Evolutionary conservation across 1,140 invertebrate genomes (phyloP).

Genomic region (Meteorus sp.): DNA sequence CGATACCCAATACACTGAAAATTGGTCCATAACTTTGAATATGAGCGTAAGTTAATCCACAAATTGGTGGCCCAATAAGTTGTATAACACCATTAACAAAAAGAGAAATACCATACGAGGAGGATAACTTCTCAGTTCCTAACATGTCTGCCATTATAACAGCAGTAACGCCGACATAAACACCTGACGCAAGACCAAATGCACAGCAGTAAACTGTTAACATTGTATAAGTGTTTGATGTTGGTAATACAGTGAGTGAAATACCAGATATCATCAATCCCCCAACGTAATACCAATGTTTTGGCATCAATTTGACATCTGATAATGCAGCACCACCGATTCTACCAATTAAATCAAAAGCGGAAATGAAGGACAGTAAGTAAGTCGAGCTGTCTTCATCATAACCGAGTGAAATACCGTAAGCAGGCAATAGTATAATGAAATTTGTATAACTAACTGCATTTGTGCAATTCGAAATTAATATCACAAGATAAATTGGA

Average conservation of each 20-base stretch:
- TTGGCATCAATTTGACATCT: conserved; percentile 71
- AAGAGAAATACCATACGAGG: conserved; percentile 81
- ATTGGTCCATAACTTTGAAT: conserved; percentile 70
- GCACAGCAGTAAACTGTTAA: conserved; percentile 71
- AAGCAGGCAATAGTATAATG: conserved; percentile 76
- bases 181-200: conserved; percentile 80
- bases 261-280: conserved; percentile 76
- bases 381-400: conserved; percentile 70
- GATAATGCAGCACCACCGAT: conserved; percentile 82
- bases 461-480: conserved; percentile 81
- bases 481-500: conserved; percentile 77
- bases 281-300: conserved; percentile 79
- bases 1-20: conserved; percentile 71
- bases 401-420: conserved; percentile 70
- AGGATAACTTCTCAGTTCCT: conserved; percentile 78
- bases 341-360: conserved; percentile 76
- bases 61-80: conserved; percentile 77
- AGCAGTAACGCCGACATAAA: conserved; percentile 83
- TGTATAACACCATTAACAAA: conserved; percentile 82
- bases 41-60: conserved; percentile 68
- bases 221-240: conserved; percentile 58
- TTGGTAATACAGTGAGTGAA: conserved; percentile 69
- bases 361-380: conserved; percentile 76
- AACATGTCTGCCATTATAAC: conserved; percentile 85
- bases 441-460: conserved; percentile 87